Conservation (phyloP, 2,797 vertebrate genomes). For the Xenentodon cancila region DNA sequence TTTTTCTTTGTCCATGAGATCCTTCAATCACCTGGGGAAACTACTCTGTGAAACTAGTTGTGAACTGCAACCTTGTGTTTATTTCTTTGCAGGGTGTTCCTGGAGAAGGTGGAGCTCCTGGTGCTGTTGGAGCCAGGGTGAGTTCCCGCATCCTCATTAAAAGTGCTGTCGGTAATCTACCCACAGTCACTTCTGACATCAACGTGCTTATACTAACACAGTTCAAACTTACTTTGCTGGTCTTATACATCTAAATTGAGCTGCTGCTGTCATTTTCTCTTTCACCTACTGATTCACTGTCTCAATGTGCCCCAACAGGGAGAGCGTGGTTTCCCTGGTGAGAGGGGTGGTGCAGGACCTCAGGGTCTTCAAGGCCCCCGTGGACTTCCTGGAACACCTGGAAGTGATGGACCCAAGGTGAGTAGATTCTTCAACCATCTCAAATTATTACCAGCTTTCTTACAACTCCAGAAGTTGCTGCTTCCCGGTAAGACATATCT, state of each 20-base stretch:
- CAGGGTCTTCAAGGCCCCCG: conserved; percentile 94
- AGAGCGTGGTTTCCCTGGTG: conserved; percentile 96
- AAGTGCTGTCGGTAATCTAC: not conserved
- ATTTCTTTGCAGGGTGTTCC: conserved; percentile 86
- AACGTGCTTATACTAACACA: not conserved
- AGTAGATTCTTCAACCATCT: conserved; percentile 37
- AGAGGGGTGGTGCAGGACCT: conserved; percentile 91
- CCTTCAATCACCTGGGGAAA: not conserved
- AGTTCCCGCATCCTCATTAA: conserved; percentile 68
- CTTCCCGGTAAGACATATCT: too few relatives aligned
- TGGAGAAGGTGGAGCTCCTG: conserved; percentile 91
- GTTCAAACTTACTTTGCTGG: not conserved
- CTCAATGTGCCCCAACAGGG: conserved; percentile 80
- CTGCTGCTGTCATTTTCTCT: not conserved
- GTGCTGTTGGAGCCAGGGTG: conserved; percentile 91
- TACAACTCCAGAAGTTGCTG: not conserved
- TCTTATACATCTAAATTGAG: not conserved
- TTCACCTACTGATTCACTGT: conserved; percentile 12
- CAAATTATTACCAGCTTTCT: not conserved
- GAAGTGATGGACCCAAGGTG: conserved; percentile 97
- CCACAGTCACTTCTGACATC: not conserved
- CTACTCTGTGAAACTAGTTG: too few relatives aligned
- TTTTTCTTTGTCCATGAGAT: not conserved
- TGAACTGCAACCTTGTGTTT: conserved; percentile 1
- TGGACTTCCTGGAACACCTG: conserved; percentile 94